phyloP scores from a whole-genome alignment of 1,140 invertebrate genomes.

The Drosophila leontia region DNA sequence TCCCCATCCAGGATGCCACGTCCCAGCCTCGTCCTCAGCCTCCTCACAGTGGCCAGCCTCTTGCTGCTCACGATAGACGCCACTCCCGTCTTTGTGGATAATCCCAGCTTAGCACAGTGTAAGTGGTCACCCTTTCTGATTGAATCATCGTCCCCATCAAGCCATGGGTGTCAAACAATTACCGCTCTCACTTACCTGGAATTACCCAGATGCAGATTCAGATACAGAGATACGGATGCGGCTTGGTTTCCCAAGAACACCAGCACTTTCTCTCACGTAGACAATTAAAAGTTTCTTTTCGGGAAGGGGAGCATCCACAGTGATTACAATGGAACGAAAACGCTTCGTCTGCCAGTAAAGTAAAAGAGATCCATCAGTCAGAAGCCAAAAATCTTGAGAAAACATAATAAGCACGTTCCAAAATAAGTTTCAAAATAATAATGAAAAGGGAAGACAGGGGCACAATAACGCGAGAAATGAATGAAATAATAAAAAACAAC shows the following conservation, averaged over 20 bases:
- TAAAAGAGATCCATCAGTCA: constrained; percentile 10
- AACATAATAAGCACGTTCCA: constrained; percentile 23
- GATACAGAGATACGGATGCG: constrained; percentile 39
- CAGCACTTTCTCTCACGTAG: constrained; percentile 81
- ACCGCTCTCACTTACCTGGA: constrained; percentile 40
- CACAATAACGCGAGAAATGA: not conserved
- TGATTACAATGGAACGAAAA: constrained; percentile 44
- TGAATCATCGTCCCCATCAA: constrained; percentile 29
- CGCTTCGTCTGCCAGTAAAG: not conserved
- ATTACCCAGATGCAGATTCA: constrained; percentile 42
- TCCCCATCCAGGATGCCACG: constrained; percentile 34
- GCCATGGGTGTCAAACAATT: constrained; percentile 33
- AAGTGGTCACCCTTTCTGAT: constrained; percentile 55
- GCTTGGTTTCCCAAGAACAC: constrained; percentile 65
- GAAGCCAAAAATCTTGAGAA: constrained; percentile 38
- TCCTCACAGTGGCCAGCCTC: constrained; percentile 56
- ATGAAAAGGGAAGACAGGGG: not conserved
- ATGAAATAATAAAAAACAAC: not conserved
- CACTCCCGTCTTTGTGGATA: constrained; percentile 83
- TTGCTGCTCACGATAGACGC: constrained; percentile 52
- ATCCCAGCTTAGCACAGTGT: constrained; percentile 85
- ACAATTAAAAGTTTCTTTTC: constrained; percentile 68
- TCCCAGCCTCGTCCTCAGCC: constrained; percentile 41
- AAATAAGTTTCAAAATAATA: constrained; percentile 18
- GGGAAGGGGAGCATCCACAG: constrained; percentile 29